Base-by-base conservation (phyloP, 2,113 vertebrate species). In the Condylura cristata region DNA sequence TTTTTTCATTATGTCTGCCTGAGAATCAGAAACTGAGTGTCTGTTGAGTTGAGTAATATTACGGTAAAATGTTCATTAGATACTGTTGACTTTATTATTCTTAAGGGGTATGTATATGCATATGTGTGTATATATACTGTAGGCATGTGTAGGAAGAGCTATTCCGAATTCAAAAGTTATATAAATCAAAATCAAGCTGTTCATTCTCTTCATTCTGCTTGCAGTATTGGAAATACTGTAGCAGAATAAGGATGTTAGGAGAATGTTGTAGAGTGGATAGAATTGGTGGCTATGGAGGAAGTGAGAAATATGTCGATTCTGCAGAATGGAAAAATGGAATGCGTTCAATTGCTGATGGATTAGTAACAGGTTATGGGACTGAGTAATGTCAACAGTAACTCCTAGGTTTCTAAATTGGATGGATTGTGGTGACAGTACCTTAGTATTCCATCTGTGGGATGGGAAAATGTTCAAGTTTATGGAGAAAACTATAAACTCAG, bases 1-100 rank as follows among this genome's bases (percentile, higher is more conserved):
- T 17, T 84, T 94, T 93, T 89, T 10, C 53, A 75, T 83, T 87
- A 58, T 80, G 39, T 58, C 6, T 81, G 41, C 61, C 66, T 60
- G 37, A 60, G 53, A 37, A 48, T 65, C 30, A 18, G 72, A 39
- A 80, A n/a, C 56, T 61, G 32, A 41, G 65, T 68, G 26, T 56
- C 26, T 8, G 41, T 68, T 90, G 48, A 83, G 44, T 61, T 90
- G 22, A 39, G 58, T 66, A 86, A 92, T 24, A 9, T 48, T 87
- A 37, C 11, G 28, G 17, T 71, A 63, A 70, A 95, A 60, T 46
- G 28, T 17, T 74, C 86, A 70, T n/a, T 41, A 63, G 51, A 66
- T 53, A n/a, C 46, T 81, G 2, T 72, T 93, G 37, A 26, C 53
- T 94, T 17, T 51, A 0, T 78, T 71, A 78, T 87, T 11, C 6